Base-by-base conservation (phyloP, 1,140 invertebrate genomes). In the Drosophila ambigua region DNA sequence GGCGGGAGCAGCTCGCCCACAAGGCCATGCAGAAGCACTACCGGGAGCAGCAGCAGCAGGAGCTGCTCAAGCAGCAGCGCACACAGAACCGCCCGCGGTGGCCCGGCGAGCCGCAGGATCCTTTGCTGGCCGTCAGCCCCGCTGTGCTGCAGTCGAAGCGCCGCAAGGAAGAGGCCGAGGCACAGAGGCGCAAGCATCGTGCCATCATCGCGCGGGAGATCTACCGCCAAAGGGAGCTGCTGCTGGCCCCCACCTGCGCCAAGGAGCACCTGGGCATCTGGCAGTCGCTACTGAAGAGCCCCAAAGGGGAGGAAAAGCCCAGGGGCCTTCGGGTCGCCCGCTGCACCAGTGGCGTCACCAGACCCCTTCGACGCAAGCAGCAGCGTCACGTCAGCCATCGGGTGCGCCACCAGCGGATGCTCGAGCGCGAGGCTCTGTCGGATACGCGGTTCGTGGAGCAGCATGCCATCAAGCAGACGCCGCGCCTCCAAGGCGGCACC, bases 371-470 rank as follows among this genome's bases (percentile, higher is more conserved):
- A 2, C 57, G 62, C 2, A 68, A 62, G 2, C 44, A 46, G 1
- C 77, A 52, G 0, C 60, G 45, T 0, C 46, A 55, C 16, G 28
- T 64, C 39, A 54, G 6, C n/a, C 72, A 50, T 20, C 78, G 35
- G 44, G 77, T 41, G 15, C 79, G 72, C 2, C 77, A 78, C 2
- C 51, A 66, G 24, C 68, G 74, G n/a, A 39, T 72, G 46, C 51
- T 89, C 0, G 79, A 79, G 20, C 9, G 49, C 35, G 80, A 72
- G 35, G 72, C 73, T 0, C 57, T 60, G 0, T 52, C 28, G 13
- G 79, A 87, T 65, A 75, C 74, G 9, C 51, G 72, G 13, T 85
- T 87, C 3, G 11, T 85, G 43, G 26, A 62, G 2, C 4, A 77
- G 16, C 74, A 74, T 49, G 53, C 72, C 28, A 51, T 54, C 4